Evolutionary conservation across 2,797 vertebrate genomes (phyloP), one percentile per base, ranked within the genome.

Genomic region (Acridotheres tristis): DNA sequence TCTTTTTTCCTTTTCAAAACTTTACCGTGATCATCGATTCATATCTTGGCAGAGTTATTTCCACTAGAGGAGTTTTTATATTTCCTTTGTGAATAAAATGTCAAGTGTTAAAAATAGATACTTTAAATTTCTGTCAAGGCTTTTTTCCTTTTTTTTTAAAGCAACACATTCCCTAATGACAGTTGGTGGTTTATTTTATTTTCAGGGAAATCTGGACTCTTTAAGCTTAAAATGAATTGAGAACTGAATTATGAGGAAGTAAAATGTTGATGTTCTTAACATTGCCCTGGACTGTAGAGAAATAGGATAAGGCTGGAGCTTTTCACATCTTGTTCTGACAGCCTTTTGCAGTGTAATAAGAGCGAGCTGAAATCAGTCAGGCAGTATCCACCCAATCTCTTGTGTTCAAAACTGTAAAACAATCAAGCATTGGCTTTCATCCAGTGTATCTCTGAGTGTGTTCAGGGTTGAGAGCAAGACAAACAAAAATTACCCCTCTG

Each of bases 281-380:
- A 4, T 94, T 67, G 53, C 72, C 94, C 90, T 85, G 85, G 73
- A 94, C 74, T 76, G 79, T 74, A 59, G 90, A 86, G 69, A 59
- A 51, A 69, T 9, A 84, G 69, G 38, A 83, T 85, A 74, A 58
- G 75, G 30, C 59, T 89, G 79, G 85, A 94, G 75, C 65, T 90
- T 94, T 94, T 54, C 91, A 40, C 72, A 87, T 92, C 85, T 96
- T 93, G 73, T 78, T 93, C 93, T 53, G 88, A 88, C 84, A 74
- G 90, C 63, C 83, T 90, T 94, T 93, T 85, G 80, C 90, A 68
- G 50, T 82, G 89, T 84, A 97, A 86, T 92, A 93, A 89, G 90
- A 96, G 76, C 85, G 89, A 90, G 77, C 83, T 96, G 93, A 94
- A 96, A 96, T 97, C 97, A 96, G 74, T 93, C 80, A 81, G 75